Evolutionary conservation across 2,888 invertebrate species (phyloP).

Genomic region (Drosophila eohydei): DNA sequence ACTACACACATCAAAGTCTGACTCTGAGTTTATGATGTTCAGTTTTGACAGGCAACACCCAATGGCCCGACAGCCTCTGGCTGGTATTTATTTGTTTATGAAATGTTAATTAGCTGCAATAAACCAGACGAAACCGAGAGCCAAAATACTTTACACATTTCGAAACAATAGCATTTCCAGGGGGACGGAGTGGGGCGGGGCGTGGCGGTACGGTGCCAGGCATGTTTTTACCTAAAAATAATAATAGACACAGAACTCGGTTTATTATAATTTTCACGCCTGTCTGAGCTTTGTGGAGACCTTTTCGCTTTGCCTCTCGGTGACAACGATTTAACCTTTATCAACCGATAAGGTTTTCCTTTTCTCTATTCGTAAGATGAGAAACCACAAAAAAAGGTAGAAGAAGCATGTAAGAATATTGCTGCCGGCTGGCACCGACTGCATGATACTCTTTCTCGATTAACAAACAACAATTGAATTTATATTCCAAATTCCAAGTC

Average conservation of each 20-base stretch:
- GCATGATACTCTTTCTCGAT: background rate
- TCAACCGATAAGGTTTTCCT: conserved; percentile 24
- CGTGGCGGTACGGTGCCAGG: too few relatives aligned
- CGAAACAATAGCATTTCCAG: conserved; percentile 11
- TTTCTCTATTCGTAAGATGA: background rate
- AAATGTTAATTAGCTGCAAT: conserved; percentile 55
- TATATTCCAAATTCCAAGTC: too few relatives aligned
- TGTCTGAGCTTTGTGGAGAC: conserved; percentile 47
- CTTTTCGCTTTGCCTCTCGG: conserved; percentile 30
- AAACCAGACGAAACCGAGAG: conserved; percentile 18
- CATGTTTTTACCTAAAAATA: conserved; percentile 9
- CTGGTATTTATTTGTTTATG: conserved; percentile 49
- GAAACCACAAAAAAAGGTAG: conserved; percentile 2
- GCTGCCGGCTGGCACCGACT: background rate
- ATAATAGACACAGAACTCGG: conserved; percentile 36
- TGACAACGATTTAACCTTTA: conserved; percentile 33
- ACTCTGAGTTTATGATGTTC: background rate
- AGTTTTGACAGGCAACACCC: conserved; percentile 39
- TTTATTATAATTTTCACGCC: conserved; percentile 72
- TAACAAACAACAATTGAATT: too few relatives aligned
- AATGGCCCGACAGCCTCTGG: conserved; percentile 19
- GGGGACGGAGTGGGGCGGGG: background rate
- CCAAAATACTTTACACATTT: conserved; percentile 16
- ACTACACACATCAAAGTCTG: conserved; percentile 26
- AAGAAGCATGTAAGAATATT: background rate